phyloP scores from a whole-genome alignment of 2,888 invertebrate species.

The Allygus modestus region DNA sequence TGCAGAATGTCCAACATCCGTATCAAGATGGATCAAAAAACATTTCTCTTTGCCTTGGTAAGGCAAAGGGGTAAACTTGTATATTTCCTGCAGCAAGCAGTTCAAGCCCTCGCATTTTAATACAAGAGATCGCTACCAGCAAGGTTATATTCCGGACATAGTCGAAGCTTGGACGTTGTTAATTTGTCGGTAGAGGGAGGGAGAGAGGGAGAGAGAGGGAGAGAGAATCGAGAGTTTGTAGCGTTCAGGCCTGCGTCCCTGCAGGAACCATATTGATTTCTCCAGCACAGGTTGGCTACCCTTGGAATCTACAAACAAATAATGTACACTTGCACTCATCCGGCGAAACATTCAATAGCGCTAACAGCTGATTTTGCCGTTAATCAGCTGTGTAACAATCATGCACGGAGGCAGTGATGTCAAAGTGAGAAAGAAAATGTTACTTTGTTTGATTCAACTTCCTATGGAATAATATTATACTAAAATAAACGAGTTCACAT shows the following conservation, averaged over 20 bases:
- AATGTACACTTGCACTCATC: conserved; percentile 20
- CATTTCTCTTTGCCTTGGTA: too few species aligned
- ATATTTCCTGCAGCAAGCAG: too few species aligned
- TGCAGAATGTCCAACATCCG: too few species aligned
- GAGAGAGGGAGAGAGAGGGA: conserved; percentile 73
- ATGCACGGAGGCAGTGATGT: background rate
- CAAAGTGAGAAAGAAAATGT: background rate
- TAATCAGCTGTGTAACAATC: background rate
- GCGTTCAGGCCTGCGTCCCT: conserved; percentile 35
- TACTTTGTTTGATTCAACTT: too few species aligned
- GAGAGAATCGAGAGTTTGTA: conserved; percentile 73
- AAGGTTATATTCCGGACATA: conserved; percentile 34
- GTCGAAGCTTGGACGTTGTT: conserved; percentile 65
- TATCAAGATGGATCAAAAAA: too few species aligned
- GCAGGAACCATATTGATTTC: conserved; percentile 33
- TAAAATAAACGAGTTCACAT: too few species aligned
- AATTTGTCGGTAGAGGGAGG: conserved; percentile 74
- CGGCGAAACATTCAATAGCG: background rate
- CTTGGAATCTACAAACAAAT: conserved; percentile 26
- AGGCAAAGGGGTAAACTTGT: too few species aligned
- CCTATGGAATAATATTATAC: too few species aligned
- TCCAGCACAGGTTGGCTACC: background rate
- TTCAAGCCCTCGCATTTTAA: background rate
- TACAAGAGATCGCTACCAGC: too few species aligned
- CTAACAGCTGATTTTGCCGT: conserved; percentile 1